Base-by-base conservation (phyloP, 2,888 invertebrate species). In the Acrobasis consociella region DNA sequence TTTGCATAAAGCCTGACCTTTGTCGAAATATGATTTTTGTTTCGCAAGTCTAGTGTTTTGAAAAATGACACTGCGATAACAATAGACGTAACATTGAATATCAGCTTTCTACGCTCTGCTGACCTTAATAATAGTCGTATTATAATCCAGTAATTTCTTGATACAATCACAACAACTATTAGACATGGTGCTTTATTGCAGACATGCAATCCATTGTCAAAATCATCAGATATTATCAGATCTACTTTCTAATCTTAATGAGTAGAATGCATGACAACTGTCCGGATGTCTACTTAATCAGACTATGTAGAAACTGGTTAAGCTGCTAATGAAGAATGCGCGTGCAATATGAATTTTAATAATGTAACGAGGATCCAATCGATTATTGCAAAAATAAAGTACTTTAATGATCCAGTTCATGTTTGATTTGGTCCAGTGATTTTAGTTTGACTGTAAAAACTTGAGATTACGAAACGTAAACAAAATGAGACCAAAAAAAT, bases 201-300 rank as follows among this genome's bases (percentile, higher is more conserved):
- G 70, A 72, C 73, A 77, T 71, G 73, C 76, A 73, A 72, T 70
- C 72, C 70, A 69, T 67, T 73, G 67, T 67, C 70, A 74, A 70
- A 69, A 70, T 73, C 66, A 67, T 62, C 69, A 63, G 76, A 82
- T 84, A 76, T 71, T 72, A 82, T 78, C 75, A 73, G 71, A 66
- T 68, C 71, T 71, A 87, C 89, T 91, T 91, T 91, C 89, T 90
- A 88, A 87, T 86, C 79, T 81, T 74, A 73, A 71, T 80, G 74
- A 72, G 77, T 71, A 73, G 68, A 70, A 70, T 76, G 82, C 80
- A 77, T 81, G 82, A 83, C 83, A 81, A 75, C 51, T 51, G 17
- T 51, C 38, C 22, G 15, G n/a, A 60, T 60, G 17, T 69, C 67
- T 46, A 56, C 55, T 52, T 70, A 67, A 67, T 63, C 56, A 62